Conservation (phyloP, 2,888 invertebrate genomes). For the Drosophila nr. perissopoda region DNA sequence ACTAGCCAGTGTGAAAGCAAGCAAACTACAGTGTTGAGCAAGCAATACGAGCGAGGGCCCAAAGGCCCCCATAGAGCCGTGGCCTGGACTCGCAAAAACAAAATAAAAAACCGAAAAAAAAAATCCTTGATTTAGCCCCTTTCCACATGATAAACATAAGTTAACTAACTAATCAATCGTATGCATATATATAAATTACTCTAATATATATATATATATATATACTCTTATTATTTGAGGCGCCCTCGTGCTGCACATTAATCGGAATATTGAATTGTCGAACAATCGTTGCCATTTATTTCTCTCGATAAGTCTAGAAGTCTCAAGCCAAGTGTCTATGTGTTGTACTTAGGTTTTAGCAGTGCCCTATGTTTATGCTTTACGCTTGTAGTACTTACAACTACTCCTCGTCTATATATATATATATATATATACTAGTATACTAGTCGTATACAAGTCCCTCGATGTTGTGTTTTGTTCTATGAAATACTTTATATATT, state of each 20-base stretch:
- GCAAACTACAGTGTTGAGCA: constrained; percentile 81
- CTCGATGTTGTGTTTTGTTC: constrained; percentile 75
- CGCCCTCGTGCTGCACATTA: constrained; percentile 56
- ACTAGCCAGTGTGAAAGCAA: constrained; percentile 30
- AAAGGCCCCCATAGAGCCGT: constrained; percentile 47
- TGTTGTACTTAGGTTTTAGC: constrained; percentile 77
- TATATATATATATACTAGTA: background rate
- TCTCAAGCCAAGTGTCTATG: constrained; percentile 61
- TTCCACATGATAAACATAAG: constrained; percentile 28
- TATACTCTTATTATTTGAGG: constrained; percentile 54
- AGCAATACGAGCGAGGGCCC: constrained; percentile 82
- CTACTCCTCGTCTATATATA: constrained; percentile 13
- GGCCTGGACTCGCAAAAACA: constrained; percentile 65
- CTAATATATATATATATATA: constrained; percentile 26
- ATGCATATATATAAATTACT: constrained; percentile 24
- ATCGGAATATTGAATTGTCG: constrained; percentile 83
- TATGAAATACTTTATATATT: constrained; percentile 31
- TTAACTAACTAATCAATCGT: constrained; percentile 30
- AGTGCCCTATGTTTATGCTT: constrained; percentile 60
- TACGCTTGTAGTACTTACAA: constrained; percentile 19
- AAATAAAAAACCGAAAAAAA: constrained; percentile 16
- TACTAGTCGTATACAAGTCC: constrained; percentile 25
- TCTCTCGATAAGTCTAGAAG: constrained; percentile 57
- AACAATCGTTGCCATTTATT: constrained; percentile 82
- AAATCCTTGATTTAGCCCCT: constrained; percentile 45